phyloP scores from a whole-genome alignment of 2,113 vertebrate genomes.

The Pygoscelis adeliae region DNA sequence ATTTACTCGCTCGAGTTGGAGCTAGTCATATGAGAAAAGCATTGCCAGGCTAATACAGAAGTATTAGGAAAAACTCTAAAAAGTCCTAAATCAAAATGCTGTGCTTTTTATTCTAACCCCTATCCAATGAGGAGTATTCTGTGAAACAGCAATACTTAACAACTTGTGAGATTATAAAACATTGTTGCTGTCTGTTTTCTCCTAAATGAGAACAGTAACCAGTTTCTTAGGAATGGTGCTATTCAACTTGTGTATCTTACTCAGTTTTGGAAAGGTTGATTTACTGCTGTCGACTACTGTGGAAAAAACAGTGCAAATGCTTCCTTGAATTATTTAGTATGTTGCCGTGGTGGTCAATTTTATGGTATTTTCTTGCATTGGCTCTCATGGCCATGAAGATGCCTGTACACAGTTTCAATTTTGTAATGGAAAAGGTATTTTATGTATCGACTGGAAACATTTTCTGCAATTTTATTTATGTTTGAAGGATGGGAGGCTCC shows the following conservation, averaged over 20 bases:
- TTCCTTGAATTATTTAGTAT: background rate
- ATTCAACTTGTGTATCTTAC: background rate
- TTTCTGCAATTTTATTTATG: background rate
- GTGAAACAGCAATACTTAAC: background rate
- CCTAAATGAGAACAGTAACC: background rate
- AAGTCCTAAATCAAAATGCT: background rate
- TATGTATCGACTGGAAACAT: background rate
- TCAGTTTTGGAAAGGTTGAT: background rate
- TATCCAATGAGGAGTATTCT: background rate
- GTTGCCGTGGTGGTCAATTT: background rate
- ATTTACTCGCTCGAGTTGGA: background rate
- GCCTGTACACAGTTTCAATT: background rate
- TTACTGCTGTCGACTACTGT: background rate
- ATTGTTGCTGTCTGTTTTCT: background rate
- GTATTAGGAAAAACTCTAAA: background rate
- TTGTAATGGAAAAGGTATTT: background rate
- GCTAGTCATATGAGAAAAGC: background rate
- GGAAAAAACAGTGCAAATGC: rapidly evolving
- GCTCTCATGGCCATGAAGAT: background rate
- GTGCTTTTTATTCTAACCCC: background rate
- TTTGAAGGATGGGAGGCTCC: slow-evolving; percentile 89
- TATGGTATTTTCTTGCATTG: background rate
- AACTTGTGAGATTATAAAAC: background rate
- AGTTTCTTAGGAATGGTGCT: background rate
- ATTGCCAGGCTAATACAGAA: background rate